A percentile compares a stretch with the other conserved stretches of the same genome.
Evolutionary conservation across 2,113 vertebrate species (phyloP).

Genomic region (Leiothrix lutea): DNA sequence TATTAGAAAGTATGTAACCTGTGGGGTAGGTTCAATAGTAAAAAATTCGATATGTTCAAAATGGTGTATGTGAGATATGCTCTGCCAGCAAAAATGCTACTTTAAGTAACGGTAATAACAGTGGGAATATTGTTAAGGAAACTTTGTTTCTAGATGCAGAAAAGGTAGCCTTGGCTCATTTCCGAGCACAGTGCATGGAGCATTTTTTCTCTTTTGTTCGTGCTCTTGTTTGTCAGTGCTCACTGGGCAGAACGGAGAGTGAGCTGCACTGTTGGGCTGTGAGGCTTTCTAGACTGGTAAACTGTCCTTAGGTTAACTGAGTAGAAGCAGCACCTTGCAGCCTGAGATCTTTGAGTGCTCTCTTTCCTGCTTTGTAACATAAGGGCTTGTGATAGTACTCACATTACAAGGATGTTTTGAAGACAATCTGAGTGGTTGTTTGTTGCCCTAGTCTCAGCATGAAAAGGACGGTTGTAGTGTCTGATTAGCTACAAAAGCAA

Average conservation of each 20-base stretch:
- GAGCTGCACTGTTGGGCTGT: not conserved
- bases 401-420: not conserved
- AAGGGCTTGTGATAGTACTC: not conserved
- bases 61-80: not conserved
- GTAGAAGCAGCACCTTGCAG: not conserved
- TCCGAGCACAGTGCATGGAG: not conserved
- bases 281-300: not conserved
- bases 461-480: not conserved
- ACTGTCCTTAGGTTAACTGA: accelerated
- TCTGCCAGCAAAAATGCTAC: not conserved
- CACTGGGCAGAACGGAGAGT: not conserved
- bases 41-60: not conserved
- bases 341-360: not conserved
- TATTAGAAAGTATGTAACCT: not conserved
- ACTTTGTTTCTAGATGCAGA: not conserved
- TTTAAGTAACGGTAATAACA: not conserved
- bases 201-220: not conserved
- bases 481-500: not conserved
- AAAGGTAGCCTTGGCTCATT: not conserved
- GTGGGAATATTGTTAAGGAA: not conserved
- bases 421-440: not conserved
- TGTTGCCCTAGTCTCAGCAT: not conserved
- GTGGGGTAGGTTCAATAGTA: not conserved
- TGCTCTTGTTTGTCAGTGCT: not conserved
- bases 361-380: not conserved